Percentiles rank a stretch among this genome's conserved stretches.
Conservation (phyloP, 2,113 vertebrate species). For the Atlantisia rogersi region DNA sequence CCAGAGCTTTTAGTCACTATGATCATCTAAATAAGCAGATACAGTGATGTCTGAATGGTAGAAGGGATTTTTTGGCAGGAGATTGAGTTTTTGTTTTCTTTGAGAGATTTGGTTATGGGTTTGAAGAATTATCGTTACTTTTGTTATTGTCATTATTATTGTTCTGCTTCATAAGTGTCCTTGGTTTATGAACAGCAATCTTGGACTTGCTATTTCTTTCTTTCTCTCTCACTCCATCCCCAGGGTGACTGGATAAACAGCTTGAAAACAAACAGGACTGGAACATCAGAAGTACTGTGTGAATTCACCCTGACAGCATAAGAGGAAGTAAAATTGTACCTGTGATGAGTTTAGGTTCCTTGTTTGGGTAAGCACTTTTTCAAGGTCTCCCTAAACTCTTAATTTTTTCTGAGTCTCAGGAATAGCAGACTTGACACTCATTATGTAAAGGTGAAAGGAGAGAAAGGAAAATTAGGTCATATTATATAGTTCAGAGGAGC, state of each 20-base stretch:
- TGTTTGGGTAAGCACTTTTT: background rate
- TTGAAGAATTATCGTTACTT: background rate
- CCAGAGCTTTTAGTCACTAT: background rate
- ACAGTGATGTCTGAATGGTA: background rate
- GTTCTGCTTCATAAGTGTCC: background rate
- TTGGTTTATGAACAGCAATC: background rate
- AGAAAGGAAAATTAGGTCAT: background rate
- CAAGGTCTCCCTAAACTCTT: background rate
- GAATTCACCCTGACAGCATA: background rate
- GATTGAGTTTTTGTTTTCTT: background rate
- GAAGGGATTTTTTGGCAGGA: background rate
- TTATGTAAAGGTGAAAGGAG: background rate
- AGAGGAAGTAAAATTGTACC: background rate
- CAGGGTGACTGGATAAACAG: background rate
- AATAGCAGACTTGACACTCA: background rate
- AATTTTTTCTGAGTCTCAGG: background rate
- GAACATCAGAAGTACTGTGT: background rate
- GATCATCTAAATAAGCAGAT: background rate
- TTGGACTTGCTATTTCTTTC: background rate
- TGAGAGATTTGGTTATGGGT: background rate
- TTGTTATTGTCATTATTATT: background rate
- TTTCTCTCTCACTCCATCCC: background rate
- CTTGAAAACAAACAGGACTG: background rate
- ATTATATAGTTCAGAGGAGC: background rate
- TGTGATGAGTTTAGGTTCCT: background rate